Evolutionary conservation across 2,888 invertebrate species (phyloP), one percentile per base, ranked within the genome.

Genomic region (Drosophila sordidapex): DNA sequence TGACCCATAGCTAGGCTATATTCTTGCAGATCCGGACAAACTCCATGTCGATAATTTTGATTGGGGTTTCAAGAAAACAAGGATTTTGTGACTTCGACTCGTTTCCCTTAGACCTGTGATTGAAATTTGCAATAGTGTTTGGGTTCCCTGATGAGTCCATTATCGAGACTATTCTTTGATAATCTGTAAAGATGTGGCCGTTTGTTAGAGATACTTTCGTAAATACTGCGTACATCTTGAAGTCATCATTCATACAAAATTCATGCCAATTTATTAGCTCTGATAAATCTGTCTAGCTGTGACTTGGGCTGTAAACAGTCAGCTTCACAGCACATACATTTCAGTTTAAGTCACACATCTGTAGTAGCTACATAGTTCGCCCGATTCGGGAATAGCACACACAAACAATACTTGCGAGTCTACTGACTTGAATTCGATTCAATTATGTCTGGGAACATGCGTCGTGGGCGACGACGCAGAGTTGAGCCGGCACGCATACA

Each of bases 401-500:
- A 35, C 4, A 53, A 21, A n/a, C 35, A 38, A 36, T 27, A 27
- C n/a, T 27, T 38, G 15, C 11, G 10, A 10, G 38, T 8, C 27
- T 15, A 46, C 21, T 21, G 21, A 18, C 27, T 36, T 54, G 2
- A 54, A 18, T 27, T 21, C 35, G 27, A 67, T 35, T 25, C 13
- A 15, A 56, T 15, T 15, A 71, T 71, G 74, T 36, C 48, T 18
- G 72, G 51, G 4, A 13, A 65, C 15, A 29, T 33, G 52, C 62
- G 63, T 2, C 36, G 70, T 5, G 70, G 83, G 46, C 70, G 59
- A 21, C 70, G 76, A 0, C 63, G 43, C 10, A 77, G 51, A 27
- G 15, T 67, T 4, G 78, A 81, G 54, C 64, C 72, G 13, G 10
- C 69, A 2, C 76, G 76, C 52, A 66, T 70, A 3, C 76, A 76